Conservation (phyloP, 2,888 invertebrate genomes). For the Onthophagus sagittarius region DNA sequence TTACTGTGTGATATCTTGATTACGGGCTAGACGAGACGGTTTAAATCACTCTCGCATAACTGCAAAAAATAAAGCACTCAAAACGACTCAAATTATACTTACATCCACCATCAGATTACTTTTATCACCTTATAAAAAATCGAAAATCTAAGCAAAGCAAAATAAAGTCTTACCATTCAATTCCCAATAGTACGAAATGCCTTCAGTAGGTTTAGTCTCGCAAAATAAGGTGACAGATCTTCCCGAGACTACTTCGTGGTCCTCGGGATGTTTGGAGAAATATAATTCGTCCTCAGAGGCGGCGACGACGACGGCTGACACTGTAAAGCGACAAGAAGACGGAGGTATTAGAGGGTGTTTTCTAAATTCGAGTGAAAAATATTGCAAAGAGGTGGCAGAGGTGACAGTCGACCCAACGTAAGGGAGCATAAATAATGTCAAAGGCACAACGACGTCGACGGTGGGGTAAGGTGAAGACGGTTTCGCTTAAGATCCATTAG, state of each 20-base stretch:
- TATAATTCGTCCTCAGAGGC: slow-evolving; percentile 40
- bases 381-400: not conserved
- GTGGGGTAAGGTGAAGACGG: not conserved
- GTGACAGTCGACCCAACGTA: not conserved
- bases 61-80: not conserved
- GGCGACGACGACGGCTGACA: slow-evolving; percentile 28
- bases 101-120: too few species aligned
- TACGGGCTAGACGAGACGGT: not conserved
- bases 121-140: too few species aligned
- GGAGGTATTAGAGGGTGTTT: not conserved
- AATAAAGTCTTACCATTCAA: slow-evolving; percentile 42
- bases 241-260: slow-evolving; percentile 43
- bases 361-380: not conserved
- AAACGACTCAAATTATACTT: too few species aligned
- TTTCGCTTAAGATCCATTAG: not conserved
- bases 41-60: not conserved
- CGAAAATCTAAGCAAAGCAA: not conserved
- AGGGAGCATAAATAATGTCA: not conserved
- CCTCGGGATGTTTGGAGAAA: slow-evolving; percentile 43
- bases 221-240: slow-evolving; percentile 44
- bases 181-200: slow-evolving; percentile 47
- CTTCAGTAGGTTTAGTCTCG: slow-evolving; percentile 43
- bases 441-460: not conserved
- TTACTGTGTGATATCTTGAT: not conserved
- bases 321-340: not conserved